phyloP scores from a whole-genome alignment of 2,888 invertebrate species.

The Ormyrus pomaceus region DNA sequence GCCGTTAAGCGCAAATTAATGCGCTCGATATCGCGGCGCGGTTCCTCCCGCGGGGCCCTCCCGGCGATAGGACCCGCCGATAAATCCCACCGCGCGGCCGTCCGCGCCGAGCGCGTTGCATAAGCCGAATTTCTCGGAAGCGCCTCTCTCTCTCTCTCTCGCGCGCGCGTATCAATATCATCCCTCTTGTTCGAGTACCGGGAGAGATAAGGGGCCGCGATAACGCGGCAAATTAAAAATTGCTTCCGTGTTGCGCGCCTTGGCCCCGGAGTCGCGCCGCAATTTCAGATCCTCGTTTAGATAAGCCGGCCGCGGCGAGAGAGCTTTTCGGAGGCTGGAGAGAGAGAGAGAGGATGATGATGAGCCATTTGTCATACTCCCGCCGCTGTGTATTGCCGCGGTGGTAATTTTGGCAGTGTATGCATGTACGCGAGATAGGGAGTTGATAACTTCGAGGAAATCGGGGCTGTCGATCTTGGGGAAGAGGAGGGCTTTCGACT shows the following conservation, averaged over 20 bases:
- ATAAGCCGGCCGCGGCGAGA: slow-evolving; percentile 56
- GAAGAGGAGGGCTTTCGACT: background rate
- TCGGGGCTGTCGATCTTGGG: slow-evolving; percentile 30
- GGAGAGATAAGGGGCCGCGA: background rate
- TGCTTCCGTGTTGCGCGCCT: slow-evolving; percentile 52
- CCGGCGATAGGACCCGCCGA: too few relatives aligned
- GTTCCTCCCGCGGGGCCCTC: too few relatives aligned
- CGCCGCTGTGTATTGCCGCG: background rate
- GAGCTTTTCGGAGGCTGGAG: slow-evolving; percentile 16
- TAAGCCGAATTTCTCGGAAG: too few relatives aligned
- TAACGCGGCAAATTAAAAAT: slow-evolving; percentile 51
- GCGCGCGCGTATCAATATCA: background rate
- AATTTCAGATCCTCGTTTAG: slow-evolving; percentile 72
- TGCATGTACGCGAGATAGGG: slow-evolving; percentile 11
- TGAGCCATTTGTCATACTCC: slow-evolving; percentile 65
- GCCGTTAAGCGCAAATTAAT: too few relatives aligned
- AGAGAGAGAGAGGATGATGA: slow-evolving; percentile 48
- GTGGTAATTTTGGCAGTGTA: background rate
- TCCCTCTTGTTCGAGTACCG: too few relatives aligned
- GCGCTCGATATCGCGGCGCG: too few relatives aligned
- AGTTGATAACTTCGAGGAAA: slow-evolving; percentile 9
- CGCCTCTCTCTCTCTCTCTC: too few relatives aligned
- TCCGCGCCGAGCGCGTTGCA: too few relatives aligned
- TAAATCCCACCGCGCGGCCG: too few relatives aligned
- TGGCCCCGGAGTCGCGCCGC: slow-evolving; percentile 38